Evolutionary conservation across 2,888 invertebrate genomes (phyloP), one percentile per base, ranked within the genome.

Genomic region (Callyntrura guangdongensis): DNA sequence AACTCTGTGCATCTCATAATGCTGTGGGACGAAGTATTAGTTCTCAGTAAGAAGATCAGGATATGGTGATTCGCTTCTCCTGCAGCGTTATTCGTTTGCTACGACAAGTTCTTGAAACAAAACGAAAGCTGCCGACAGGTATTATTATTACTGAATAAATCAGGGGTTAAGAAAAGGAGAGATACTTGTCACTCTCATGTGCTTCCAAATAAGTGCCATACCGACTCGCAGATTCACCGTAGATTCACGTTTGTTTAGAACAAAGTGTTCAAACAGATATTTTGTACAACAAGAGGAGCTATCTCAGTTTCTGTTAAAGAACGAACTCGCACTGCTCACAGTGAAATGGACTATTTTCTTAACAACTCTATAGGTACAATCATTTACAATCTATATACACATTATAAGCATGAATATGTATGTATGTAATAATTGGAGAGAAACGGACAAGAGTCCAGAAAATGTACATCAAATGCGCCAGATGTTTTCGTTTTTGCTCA

Each of bases 71-170:
- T n/a, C 79, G 56, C 56, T 77, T 25, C 12, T 12, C 12, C 14
- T n/a, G 0, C 49, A 17, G n/a, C 17, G 14, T 3, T 49, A n/a
- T 79, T 12, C 5, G 12, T 47, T 36, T 17, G 11, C 79, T 25
- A 17, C 20, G 3, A 59, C 27, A 12, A 59, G 27, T n/a, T 17
- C 17, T 8, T 59, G 22, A 56, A 56, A 79, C 27, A 79, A 36
- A 36, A 59, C 56, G 27, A 49, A 79, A 79, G 79, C 56, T 79
- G 79, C 4, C 27, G 79, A 79, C 79, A 79, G 79, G 79, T 79
- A 79, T 56, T 79, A 79, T 79, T 79, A 36, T 79, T 59, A 27
- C n/a, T 59, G 79, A 56, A 79, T 79, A 79, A 79, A 79, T 79
- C 79, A 79, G 14, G 17, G 59, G 56, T 14, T 1, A 74, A 49